phyloP scores from a whole-genome alignment of 2,888 invertebrate genomes.

The Caenorhabditis sp. region DNA sequence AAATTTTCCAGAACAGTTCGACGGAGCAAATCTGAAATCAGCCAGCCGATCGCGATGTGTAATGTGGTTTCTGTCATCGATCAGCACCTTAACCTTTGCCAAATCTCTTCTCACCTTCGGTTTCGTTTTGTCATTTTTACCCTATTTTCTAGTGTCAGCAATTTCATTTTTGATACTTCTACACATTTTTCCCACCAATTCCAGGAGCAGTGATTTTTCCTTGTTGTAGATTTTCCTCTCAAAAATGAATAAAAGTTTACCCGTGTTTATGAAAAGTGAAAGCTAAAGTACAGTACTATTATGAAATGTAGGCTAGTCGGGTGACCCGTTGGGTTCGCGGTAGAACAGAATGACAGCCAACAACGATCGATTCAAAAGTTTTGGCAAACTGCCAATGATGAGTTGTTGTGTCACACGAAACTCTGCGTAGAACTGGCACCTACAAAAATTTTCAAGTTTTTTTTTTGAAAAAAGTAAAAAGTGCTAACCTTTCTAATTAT shows the following conservation, averaged over 20 bases:
- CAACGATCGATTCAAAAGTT: constrained; percentile 48
- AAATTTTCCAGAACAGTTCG: constrained; percentile 53
- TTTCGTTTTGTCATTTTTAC: constrained; percentile 49
- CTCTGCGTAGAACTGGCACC: constrained; percentile 52
- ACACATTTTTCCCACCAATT: constrained; percentile 17
- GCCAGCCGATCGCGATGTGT: constrained; percentile 45
- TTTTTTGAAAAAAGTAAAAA: background rate
- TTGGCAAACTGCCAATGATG: constrained; percentile 45
- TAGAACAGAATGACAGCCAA: constrained; percentile 66
- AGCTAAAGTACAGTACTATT: no score
- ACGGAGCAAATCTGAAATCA: constrained; percentile 34
- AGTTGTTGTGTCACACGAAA: constrained; percentile 54
- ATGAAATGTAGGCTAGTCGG: constrained; percentile 24
- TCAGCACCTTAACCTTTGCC: constrained; percentile 55
- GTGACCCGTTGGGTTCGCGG: constrained; percentile 56
- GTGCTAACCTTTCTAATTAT: constrained; percentile 57
- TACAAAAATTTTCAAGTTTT: no score
- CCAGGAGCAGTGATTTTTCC: no score
- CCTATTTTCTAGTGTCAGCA: constrained; percentile 44
- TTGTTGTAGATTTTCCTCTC: no score
- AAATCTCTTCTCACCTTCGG: constrained; percentile 35
- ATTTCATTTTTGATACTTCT: constrained; percentile 24
- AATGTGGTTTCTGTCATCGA: constrained; percentile 54
- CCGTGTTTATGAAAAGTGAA: no score
- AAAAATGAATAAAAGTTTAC: no score